Evolutionary conservation across 2,888 invertebrate species (phyloP).

Genomic region (Cacoxenus indagator): DNA sequence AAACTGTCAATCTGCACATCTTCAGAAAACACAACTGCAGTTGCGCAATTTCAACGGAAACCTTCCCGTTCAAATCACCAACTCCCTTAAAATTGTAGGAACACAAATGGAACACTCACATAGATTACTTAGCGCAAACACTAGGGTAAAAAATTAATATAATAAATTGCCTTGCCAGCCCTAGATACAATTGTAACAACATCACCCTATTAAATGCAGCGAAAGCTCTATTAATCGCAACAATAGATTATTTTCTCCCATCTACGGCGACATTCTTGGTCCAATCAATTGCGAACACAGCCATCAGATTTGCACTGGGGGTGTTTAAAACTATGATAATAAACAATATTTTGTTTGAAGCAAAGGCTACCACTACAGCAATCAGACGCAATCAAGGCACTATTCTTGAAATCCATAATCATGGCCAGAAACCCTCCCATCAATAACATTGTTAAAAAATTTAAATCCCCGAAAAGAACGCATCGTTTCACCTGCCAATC

Average conservation of each 20-base stretch:
- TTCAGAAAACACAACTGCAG: too few relatives aligned
- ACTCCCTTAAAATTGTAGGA: background rate
- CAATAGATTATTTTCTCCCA: background rate
- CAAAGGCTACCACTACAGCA: too few relatives aligned
- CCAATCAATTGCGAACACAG: background rate
- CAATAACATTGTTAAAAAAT: too few relatives aligned
- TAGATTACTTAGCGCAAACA: too few relatives aligned
- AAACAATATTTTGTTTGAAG: background rate
- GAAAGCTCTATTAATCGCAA: background rate
- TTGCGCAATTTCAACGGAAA: background rate
- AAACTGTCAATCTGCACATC: too few relatives aligned
- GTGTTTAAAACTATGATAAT: background rate
- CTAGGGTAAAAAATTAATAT: background rate
- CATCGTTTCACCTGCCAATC: too few relatives aligned
- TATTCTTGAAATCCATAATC: too few relatives aligned
- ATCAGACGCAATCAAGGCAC: too few relatives aligned
- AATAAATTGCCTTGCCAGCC: background rate
- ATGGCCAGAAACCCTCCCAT: too few relatives aligned
- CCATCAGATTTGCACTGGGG: background rate
- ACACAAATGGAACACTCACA: background rate
- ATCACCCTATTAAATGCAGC: background rate
- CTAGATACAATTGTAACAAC: background rate
- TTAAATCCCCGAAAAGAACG: too few relatives aligned
- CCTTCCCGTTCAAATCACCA: background rate
- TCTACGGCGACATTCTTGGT: background rate